Base-by-base conservation (phyloP, 2,113 vertebrate genomes). In the Ailuropoda melanoleuca region DNA sequence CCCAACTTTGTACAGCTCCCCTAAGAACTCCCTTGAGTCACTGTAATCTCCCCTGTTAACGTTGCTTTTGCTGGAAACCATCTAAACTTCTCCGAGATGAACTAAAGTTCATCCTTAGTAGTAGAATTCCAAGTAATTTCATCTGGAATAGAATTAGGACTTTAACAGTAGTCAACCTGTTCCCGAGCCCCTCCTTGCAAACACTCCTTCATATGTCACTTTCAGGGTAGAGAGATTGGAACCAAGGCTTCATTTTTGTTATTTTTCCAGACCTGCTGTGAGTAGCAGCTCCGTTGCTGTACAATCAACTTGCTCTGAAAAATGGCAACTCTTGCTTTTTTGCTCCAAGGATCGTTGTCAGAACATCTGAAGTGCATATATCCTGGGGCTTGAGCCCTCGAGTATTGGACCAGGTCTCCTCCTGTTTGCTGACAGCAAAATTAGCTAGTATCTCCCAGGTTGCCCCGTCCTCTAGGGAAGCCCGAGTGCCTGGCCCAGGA, bases 351-450 rank as follows among this genome's bases (percentile, higher is more conserved):
- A 80, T 56, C 50, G 13, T 48, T 60, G 80, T 88, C 89, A 87
- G 78, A 78, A 3, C 34, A 50, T 93, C 50, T 50, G 88, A 72
- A 88, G 72, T 82, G 74, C 26, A 86, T 78, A 43, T 19, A n/a
- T 81, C 60, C 83, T 95, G 74, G 70, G 92, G 53, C 84, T 88
- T 72, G 68, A 80, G 66, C 43, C 89, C 92, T 75, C 8, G 56
- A 74, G 37, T 12, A 18, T 18, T 48, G 46, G 88, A 64, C 56
- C 34, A 62, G 50, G 70, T 78, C 34, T 92, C 46, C 46, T 92
- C 53, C 29, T 74, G 3, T 91, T 92, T 96, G 83, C 43, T 92
- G 94, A 95, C 83, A 96, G 56, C 46, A 56, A 43, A 95, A 90
- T 93, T 85, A 94, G 77, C 81, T 87, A 18, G 70, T 80, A 23